These are phyloP conservation scores for Chanos chanos DNA, from an alignment of 2,797 vertebrate species.

Conservation along the genomic window DNA sequence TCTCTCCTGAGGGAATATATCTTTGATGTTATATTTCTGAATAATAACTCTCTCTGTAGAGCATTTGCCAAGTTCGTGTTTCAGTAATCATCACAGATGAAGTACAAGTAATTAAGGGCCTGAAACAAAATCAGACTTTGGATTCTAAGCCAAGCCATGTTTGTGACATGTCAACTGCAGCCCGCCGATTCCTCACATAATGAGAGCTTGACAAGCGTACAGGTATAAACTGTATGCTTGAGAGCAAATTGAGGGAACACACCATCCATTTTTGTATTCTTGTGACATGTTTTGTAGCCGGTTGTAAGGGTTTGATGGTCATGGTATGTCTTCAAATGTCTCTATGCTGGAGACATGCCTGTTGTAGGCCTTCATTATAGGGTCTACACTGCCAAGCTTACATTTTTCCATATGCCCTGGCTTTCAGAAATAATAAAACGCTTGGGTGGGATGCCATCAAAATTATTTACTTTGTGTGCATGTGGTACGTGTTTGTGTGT, in stretches of 20 bases:
- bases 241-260: constrained; percentile 22
- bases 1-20: too few species aligned
- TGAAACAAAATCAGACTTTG: neutral
- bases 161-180: neutral
- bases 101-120: neutral
- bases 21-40: too few species aligned
- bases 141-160: constrained; percentile 5
- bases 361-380: constrained; percentile 47
- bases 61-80: too few species aligned
- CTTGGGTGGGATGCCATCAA: constrained; percentile 46
- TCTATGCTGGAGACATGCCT: constrained; percentile 40
- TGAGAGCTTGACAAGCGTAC: constrained; percentile 14
- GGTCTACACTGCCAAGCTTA: constrained; percentile 45
- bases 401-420: constrained; percentile 49
- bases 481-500: constrained; percentile 16
- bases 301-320: constrained; percentile 30
- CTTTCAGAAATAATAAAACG: constrained; percentile 49
- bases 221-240: constrained; percentile 26
- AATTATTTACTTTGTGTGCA: constrained; percentile 25
- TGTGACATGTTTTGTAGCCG: constrained; percentile 41
- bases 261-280: constrained; percentile 27
- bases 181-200: neutral
- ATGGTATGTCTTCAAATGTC: constrained; percentile 37
- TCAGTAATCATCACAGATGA: neutral
- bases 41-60: too few species aligned